Base-by-base conservation (phyloP, 2,797 vertebrate genomes). In the Alcedo atthis region DNA sequence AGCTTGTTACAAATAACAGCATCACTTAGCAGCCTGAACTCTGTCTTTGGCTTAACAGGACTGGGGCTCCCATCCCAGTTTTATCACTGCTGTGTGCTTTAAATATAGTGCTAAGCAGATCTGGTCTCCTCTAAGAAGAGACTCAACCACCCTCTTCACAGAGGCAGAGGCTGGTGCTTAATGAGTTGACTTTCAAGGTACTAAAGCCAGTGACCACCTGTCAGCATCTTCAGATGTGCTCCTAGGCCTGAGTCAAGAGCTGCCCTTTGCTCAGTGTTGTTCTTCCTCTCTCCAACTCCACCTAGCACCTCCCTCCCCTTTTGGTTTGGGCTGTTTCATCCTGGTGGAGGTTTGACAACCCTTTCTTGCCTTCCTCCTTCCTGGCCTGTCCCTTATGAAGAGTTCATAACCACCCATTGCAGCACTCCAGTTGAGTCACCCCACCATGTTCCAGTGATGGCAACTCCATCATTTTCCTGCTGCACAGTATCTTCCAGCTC, bases 231-330 rank as follows among this genome's bases (percentile, higher is more conserved):
- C 68, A 42, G 11, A 92, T 83, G 92, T 61, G 87, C 45, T 93
- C 85, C 26, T 45, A 86, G 92, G 58, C 94, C 76, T 97, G 97
- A 97, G 96, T 97, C 97, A 97, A 97, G 92, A 96, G 73, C 73
- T 81, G 66, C 24, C 84, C 93, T 96, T 95, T 92, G 85, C 97
- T 96, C 94, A 96, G 93, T 96, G 96, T 93, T 42, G 48, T 94
- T 92, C 42, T 90, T 95, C 76, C 78, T 92, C 64, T 55, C 53
- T 78, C 90, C 81, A 79, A 54, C 62, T 67, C 85, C 93, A 96
- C 85, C 79, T 22, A 91, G 25, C 69, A 80, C 66, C 68, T 79
- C 89, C 43, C 28, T 61, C 48, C 17, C 28, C 85, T 89, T 93
- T 77, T 66, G 63, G 75, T 81, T 90, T 92, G 67, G 51, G 8